Percentiles rank a stretch among this genome's conserved stretches.
Evolutionary conservation across 2,888 invertebrate species (phyloP).

Genomic region (Alviniconcha strummeri): DNA sequence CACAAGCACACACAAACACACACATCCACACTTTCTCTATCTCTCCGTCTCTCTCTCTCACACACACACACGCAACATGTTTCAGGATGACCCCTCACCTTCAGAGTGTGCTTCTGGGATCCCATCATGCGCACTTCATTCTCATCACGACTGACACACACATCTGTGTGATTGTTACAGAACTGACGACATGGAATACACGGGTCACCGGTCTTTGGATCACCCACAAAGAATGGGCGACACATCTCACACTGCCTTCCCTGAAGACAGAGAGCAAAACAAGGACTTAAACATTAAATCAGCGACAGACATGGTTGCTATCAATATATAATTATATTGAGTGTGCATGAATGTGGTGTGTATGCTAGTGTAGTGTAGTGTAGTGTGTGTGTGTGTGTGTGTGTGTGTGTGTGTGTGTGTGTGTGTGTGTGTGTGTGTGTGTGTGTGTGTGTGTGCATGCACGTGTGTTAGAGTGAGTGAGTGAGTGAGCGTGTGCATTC

Average conservation of each 20-base stretch:
- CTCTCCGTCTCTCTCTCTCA: too few relatives aligned
- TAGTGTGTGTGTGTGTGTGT: too few relatives aligned
- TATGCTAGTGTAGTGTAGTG: too few relatives aligned
- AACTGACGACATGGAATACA: constrained; percentile 92
- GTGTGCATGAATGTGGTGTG: neutral
- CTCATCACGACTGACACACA: constrained; percentile 53
- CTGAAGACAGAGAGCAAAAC: constrained; percentile 72
- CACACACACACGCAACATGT: too few relatives aligned
- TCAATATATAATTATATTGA: too few relatives aligned
- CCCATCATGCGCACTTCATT: constrained; percentile 26
- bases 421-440: too few relatives aligned
- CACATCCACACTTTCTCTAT: neutral
- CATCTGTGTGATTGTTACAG: constrained; percentile 88
- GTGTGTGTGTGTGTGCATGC: too few relatives aligned
- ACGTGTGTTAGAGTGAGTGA: too few relatives aligned
- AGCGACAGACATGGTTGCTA: too few relatives aligned
- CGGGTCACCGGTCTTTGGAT: constrained; percentile 86
- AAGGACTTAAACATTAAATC: too few relatives aligned
- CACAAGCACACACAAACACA: neutral
- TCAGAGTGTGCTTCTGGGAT: constrained; percentile 4
- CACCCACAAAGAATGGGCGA: constrained; percentile 91
- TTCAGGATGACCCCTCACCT: neutral
- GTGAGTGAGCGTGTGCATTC: too few relatives aligned
- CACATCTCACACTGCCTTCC: constrained; percentile 94
- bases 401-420: too few relatives aligned